phyloP scores from a whole-genome alignment of 2,888 invertebrate genomes.

The Steinernema scapterisci region DNA sequence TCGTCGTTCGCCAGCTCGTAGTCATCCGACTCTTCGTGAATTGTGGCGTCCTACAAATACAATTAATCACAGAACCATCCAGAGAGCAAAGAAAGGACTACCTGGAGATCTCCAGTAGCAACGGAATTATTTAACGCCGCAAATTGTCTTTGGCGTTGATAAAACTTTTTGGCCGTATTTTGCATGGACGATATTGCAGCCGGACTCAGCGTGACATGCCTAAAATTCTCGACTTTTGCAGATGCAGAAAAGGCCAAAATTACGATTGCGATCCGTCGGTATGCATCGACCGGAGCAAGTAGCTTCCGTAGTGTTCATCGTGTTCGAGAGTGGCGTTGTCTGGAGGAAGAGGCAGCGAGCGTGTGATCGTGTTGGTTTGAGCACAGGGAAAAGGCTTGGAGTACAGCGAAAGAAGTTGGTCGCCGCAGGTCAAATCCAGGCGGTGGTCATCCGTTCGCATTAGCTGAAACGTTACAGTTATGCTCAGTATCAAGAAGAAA shows the following conservation, averaged over 20 bases:
- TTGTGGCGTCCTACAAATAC: not conserved
- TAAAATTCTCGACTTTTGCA: not conserved
- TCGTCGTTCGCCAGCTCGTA: not conserved
- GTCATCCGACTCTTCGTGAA: not conserved
- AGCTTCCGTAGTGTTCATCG: constrained; percentile 19
- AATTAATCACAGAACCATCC: not conserved
- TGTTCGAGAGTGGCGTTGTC: not conserved
- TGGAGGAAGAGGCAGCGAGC: not conserved
- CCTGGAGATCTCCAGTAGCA: not conserved
- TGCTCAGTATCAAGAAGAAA: too few species aligned
- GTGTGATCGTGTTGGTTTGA: not conserved
- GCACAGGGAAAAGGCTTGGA: constrained; percentile 12
- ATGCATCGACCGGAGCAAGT: not conserved
- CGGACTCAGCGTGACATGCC: not conserved
- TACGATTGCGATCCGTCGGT: not conserved
- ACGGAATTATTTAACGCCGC: not conserved
- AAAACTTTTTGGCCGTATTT: constrained; percentile 2
- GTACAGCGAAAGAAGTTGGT: not conserved
- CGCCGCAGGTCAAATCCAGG: not conserved
- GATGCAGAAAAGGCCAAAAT: not conserved
- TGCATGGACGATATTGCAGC: not conserved
- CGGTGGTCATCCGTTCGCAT: not conserved
- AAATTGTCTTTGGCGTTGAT: constrained; percentile 11
- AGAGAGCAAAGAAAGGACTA: not conserved
- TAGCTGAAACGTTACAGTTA: not conserved